Conservation (phyloP, 2,888 invertebrate genomes). For the Caenorhabditis panamensis region DNA sequence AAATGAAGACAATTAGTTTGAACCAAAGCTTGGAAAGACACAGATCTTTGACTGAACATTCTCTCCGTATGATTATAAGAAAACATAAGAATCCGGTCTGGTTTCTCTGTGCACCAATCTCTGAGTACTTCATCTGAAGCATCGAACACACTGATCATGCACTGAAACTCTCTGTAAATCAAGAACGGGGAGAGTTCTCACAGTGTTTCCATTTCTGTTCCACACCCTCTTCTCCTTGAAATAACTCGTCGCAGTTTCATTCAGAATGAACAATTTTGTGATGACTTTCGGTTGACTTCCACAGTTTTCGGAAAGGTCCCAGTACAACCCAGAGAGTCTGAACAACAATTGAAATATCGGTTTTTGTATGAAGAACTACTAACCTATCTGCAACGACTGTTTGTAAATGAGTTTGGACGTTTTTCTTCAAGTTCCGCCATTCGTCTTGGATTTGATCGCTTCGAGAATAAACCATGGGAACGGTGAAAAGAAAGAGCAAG, state of each 20-base stretch:
- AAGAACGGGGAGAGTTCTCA: not conserved
- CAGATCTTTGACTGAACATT: constrained; percentile 10
- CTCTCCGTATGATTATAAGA: not conserved
- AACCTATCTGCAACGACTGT: not conserved
- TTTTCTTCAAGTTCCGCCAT: not conserved
- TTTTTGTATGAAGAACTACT: not conserved
- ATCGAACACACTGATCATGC: constrained; percentile 1
- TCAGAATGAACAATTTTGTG: constrained; percentile 7
- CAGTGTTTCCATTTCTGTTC: not conserved
- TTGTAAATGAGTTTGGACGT: not conserved
- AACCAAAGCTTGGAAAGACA: constrained; percentile 8
- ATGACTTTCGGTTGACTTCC: not conserved
- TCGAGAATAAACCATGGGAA: not conserved
- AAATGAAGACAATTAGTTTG: constrained; percentile 16
- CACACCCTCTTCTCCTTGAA: not conserved
- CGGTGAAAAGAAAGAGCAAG: not conserved
- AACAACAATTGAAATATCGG: not conserved
- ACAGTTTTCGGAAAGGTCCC: not conserved
- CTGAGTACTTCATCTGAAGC: not conserved
- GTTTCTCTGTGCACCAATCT: constrained; percentile 7
- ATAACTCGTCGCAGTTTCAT: not conserved
- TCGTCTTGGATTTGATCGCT: not conserved
- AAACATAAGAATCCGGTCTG: constrained; percentile 12
- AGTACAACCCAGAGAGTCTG: not conserved
- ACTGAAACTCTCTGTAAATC: constrained; percentile 1